Percentiles rank a stretch among this genome's conserved stretches.
phyloP scores from a whole-genome alignment of 2,797 vertebrate species.

The Poecilia wingei region DNA sequence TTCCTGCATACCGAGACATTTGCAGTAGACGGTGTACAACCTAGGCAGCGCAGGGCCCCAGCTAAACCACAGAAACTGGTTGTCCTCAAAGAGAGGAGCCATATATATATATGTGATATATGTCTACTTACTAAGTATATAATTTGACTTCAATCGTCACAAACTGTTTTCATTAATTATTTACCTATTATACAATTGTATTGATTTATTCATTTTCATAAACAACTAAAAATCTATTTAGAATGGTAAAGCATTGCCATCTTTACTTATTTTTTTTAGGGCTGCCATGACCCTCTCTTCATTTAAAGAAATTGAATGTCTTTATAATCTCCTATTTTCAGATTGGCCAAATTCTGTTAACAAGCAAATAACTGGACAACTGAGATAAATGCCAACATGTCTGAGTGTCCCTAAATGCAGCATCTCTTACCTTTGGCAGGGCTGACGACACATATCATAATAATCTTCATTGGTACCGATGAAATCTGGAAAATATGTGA shows the following conservation, averaged over 20 bases:
- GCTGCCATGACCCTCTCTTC: not conserved
- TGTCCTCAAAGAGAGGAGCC: not conserved
- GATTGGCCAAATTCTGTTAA: not conserved
- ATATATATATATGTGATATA: not conserved
- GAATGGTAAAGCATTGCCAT: not conserved
- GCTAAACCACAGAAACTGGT: slow-evolving; percentile 3
- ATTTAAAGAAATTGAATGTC: not conserved
- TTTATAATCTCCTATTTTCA: not conserved
- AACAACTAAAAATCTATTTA: not conserved
- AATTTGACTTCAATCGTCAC: not conserved
- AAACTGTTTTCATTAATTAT: not conserved
- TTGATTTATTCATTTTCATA: not conserved
- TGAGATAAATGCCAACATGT: not conserved
- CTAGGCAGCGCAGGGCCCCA: not conserved
- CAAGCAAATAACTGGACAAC: not conserved
- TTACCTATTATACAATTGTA: not conserved
- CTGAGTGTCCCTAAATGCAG: not conserved
- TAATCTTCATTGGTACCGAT: not conserved
- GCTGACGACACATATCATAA: not conserved
- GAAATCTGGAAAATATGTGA: not conserved
- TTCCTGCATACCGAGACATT: not conserved
- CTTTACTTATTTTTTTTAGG: not conserved
- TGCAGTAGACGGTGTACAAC: not conserved
- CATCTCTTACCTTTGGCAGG: not conserved
- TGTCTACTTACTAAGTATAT: not conserved